These are phyloP conservation scores for Amblyornis subalaris DNA, from an alignment of 2,113 vertebrate species.

Conservation along the genomic window DNA sequence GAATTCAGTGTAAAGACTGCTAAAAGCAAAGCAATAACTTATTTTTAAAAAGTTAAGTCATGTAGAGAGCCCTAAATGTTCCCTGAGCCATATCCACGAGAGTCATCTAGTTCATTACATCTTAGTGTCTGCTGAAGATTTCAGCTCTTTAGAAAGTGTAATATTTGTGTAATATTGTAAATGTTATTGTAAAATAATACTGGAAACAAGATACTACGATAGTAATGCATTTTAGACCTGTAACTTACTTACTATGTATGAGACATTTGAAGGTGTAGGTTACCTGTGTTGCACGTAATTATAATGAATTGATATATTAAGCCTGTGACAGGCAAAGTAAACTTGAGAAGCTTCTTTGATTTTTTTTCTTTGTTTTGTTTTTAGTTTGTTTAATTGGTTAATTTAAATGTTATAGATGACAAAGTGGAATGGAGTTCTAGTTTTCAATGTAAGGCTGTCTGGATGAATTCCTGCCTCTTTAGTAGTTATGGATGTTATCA, in stretches of 20 bases:
- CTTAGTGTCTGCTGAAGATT: not conserved
- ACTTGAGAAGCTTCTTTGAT: not conserved
- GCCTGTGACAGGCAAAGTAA: not conserved
- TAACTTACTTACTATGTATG: not conserved
- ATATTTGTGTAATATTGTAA: not conserved
- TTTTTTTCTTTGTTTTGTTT: not conserved
- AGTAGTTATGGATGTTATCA: rapidly evolving
- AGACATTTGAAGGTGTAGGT: not conserved
- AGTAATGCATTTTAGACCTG: not conserved
- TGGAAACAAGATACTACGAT: not conserved
- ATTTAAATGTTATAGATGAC: not conserved
- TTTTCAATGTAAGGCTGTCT: rapidly evolving
- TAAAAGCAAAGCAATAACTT: not conserved
- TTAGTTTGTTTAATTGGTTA: not conserved
- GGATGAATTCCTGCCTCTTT: not conserved
- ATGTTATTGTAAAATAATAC: not conserved
- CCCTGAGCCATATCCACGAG: not conserved
- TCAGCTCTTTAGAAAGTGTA: not conserved
- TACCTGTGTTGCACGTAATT: not conserved
- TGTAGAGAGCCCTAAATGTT: not conserved
- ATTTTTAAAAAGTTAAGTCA: not conserved
- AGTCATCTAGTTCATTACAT: not conserved
- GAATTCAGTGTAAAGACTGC: not conserved
- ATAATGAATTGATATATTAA: not conserved
- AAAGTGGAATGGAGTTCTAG: not conserved